Base-by-base conservation (phyloP, 2,888 invertebrate species). In the Crematogaster levior region DNA sequence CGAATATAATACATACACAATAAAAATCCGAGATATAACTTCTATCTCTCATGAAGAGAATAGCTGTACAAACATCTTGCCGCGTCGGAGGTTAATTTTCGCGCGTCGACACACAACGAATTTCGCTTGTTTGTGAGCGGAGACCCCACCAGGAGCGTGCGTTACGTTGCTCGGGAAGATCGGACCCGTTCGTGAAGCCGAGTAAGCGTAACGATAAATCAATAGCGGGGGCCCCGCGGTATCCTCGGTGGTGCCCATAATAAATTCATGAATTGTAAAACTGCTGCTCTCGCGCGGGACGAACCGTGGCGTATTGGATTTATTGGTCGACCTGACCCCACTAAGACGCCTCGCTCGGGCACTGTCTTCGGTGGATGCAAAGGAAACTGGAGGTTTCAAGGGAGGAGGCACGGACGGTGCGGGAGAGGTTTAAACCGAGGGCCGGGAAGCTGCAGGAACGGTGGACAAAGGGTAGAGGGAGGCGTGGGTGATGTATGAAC, bases 261-360 rank as follows among this genome's bases (percentile, higher is more conserved):
- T 93, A 93, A 93, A 93, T 93, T 93, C 93, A 93, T 93, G 93
- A 93, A 93, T 93, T 93, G 93, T 93, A 93, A 93, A 93, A 93
- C 92, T 92, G 92, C 90, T 93, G 92, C 91, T 92, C 92, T 91
- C 91, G 90, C 89, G 90, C 92, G 88, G 92, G 92, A 93, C 93
- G 93, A 93, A 93, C 93, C 93, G 92, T 93, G 93, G 93, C 92
- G 91, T 92, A 93, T 93, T 93, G 93, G 93, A 93, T 93, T 93
- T 93, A 93, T 93, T 93, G 93, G 93, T 91, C 93, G 93, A 93
- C 93, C 93, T 93, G 93, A 93, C 93, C 93, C 92, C 91, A 89
- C 93, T 91, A 92, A 93, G 93, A 93, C 92, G 91, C 90, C 88
- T 85, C 88, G 89, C 86, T 86, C 85, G 86, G 84, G 74, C 79